Conservation (phyloP, 2,113 vertebrate species). For the Uropsilus gracilis region DNA sequence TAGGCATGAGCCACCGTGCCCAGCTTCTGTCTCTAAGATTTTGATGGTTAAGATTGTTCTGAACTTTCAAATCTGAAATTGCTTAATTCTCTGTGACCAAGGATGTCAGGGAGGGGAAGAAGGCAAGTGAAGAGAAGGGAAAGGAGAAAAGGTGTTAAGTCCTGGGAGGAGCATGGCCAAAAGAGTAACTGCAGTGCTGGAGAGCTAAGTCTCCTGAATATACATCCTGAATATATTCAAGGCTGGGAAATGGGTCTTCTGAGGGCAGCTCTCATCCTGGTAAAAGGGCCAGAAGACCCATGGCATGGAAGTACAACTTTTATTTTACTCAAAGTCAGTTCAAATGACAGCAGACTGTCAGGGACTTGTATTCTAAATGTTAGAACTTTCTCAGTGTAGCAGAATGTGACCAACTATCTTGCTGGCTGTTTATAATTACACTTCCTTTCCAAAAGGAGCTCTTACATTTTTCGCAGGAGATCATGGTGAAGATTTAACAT, state of each 20-base stretch:
- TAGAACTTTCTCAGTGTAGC: neutral
- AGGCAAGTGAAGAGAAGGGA: neutral
- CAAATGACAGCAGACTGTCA: neutral
- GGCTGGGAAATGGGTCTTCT: neutral
- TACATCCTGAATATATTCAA: neutral
- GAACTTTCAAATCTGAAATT: neutral
- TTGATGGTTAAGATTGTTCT: neutral
- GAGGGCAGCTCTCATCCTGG: neutral
- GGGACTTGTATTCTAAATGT: neutral
- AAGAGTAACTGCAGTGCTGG: neutral
- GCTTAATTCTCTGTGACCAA: neutral
- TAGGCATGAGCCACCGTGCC: too few species aligned
- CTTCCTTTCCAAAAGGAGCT: constrained; percentile 17
- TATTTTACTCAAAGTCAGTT: neutral
- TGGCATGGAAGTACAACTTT: neutral
- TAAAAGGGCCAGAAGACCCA: neutral
- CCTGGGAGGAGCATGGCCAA: neutral
- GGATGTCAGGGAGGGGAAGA: neutral
- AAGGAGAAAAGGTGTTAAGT: neutral
- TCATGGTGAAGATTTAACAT: neutral
- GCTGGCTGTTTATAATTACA: neutral
- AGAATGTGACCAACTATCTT: neutral
- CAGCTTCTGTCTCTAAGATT: constrained; percentile 17
- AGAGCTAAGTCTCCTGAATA: neutral
- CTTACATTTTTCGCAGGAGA: constrained; percentile 30